Evolutionary conservation across 2,888 invertebrate species (phyloP).

Genomic region (Parascotia fuliginaria): DNA sequence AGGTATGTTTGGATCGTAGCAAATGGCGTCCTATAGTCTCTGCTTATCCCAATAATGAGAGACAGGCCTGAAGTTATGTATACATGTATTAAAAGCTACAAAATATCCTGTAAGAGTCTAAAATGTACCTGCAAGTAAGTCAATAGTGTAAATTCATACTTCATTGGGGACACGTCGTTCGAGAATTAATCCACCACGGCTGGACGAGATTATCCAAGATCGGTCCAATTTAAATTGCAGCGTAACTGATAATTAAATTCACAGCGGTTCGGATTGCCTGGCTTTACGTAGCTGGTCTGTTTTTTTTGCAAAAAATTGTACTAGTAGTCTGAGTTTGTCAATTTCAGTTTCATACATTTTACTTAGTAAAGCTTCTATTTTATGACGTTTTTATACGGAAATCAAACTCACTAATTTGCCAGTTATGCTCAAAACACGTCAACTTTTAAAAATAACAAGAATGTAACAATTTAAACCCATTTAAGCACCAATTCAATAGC

Average conservation of each 20-base stretch:
- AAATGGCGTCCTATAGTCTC: too few species aligned
- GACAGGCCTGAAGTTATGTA: too few species aligned
- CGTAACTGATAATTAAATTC: constrained; percentile 58
- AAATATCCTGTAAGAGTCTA: not conserved
- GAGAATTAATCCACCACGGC: constrained; percentile 25
- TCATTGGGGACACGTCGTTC: constrained; percentile 13
- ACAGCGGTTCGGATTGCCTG: constrained; percentile 29
- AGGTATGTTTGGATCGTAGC: too few species aligned
- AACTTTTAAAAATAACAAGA: not conserved
- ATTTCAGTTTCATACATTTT: too few species aligned
- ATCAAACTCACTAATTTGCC: too few species aligned
- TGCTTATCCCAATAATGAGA: too few species aligned
- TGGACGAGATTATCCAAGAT: constrained; percentile 49
- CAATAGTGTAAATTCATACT: constrained; percentile 19
- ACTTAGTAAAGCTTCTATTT: too few species aligned
- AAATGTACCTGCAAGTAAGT: constrained; percentile 6
- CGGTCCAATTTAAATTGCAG: constrained; percentile 52
- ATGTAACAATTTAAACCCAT: not conserved
- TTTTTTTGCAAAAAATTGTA: constrained; percentile 26
- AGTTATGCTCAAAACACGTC: too few species aligned
- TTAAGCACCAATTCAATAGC: not conserved
- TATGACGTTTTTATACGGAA: too few species aligned
- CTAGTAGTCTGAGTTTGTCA: not conserved
- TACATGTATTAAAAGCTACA: too few species aligned
- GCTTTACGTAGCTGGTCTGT: constrained; percentile 35